A percentile compares a stretch with the other conserved stretches of the same genome.
Evolutionary conservation across 2,888 invertebrate species (phyloP).

Genomic region (Synergus itoensis): DNA sequence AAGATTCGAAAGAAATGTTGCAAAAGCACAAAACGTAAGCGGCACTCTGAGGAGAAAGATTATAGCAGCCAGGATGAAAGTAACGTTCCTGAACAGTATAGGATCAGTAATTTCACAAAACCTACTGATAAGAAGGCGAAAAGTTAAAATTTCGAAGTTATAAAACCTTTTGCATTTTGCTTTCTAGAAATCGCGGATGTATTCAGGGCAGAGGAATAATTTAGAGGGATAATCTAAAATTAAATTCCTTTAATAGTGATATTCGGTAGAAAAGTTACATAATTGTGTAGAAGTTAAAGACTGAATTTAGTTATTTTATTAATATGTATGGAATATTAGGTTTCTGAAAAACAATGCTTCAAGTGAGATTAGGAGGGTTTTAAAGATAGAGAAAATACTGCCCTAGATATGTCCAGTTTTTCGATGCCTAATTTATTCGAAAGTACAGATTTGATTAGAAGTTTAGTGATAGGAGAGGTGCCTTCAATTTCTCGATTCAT

Average conservation of each 20-base stretch:
- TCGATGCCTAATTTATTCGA: background rate
- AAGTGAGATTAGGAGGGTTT: background rate
- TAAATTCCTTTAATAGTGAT: constrained; percentile 6
- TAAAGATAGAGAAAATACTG: background rate
- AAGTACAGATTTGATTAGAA: background rate
- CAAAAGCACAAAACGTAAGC: background rate
- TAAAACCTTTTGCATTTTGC: background rate
- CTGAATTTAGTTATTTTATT: constrained; percentile 24
- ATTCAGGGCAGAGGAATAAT: background rate
- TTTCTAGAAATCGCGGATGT: background rate
- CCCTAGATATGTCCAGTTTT: constrained; percentile 2
- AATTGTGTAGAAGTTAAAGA: constrained; percentile 20
- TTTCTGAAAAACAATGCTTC: background rate
- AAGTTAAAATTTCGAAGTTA: constrained; percentile 26
- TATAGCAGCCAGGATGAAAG: constrained; percentile 21
- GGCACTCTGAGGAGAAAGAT: constrained; percentile 21
- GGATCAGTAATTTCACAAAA: constrained; percentile 28
- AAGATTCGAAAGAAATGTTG: background rate
- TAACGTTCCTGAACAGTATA: constrained; percentile 34
- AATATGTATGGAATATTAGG: background rate
- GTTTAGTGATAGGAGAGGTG: constrained; percentile 1
- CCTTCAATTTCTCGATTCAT: background rate
- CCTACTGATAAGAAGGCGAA: constrained; percentile 5
- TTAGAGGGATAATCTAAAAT: background rate
- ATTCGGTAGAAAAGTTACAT: background rate